phyloP scores from a whole-genome alignment of 2,113 vertebrate species.

The Syrmaticus mikado region DNA sequence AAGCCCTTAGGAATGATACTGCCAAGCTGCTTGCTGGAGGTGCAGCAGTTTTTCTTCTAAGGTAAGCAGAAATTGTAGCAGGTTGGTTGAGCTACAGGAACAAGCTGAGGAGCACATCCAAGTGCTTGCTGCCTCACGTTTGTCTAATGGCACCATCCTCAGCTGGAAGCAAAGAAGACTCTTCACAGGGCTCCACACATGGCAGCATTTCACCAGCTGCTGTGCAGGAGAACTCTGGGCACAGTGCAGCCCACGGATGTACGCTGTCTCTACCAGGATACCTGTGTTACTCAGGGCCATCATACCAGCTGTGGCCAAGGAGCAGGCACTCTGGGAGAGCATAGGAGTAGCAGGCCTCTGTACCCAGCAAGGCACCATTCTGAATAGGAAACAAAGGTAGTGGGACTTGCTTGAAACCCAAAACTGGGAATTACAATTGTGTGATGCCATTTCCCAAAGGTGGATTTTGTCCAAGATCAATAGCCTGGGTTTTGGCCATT shows the following conservation, averaged over 20 bases:
- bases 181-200: neutral
- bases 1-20: neutral
- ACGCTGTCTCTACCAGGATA: neutral
- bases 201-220: neutral
- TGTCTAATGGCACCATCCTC: neutral
- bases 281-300: neutral
- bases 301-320: neutral
- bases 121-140: neutral
- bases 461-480: slow-evolving; percentile 10
- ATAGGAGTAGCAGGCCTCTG: neutral
- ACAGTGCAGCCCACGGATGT: neutral
- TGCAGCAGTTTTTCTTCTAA: neutral
- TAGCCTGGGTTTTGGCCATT: neutral
- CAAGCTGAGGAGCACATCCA: neutral
- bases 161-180: neutral
- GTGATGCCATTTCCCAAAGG: neutral
- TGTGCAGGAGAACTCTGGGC: neutral
- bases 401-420: neutral
- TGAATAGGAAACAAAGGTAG: neutral
- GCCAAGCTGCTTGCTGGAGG: neutral
- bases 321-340: neutral
- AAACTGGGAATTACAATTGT: neutral
- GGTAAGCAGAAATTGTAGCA: neutral
- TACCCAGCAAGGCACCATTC: neutral
- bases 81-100: neutral